Evolutionary conservation across 2,113 vertebrate genomes (phyloP), one percentile per base, ranked within the genome.

Genomic region (Thunnus thynnus): DNA sequence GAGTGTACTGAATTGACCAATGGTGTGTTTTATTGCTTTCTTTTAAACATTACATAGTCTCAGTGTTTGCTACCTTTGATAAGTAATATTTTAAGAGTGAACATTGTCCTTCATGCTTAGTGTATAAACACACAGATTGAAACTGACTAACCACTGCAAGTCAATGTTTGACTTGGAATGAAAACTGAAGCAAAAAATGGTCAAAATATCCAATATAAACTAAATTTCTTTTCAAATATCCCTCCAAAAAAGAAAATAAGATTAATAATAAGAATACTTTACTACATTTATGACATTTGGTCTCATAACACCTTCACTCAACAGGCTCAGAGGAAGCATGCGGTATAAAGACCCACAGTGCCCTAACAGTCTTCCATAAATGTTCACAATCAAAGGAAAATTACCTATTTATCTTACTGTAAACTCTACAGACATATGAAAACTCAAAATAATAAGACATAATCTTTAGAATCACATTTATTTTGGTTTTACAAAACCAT

Each of bases 401-500:
- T 18, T 0, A 56, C 41, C 11, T 1, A 1, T 61, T 25, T 14
- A 11, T 78, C 5, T 36, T 9, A 3, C n/a, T 36, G 22, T 27
- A 5, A 86, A 62, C 30, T 71, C 13, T 17, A 7, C 51, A 51
- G 5, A 54, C 1, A 48, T 55, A 11, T 27, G 30, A 76, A 55
- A 32, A 44, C 48, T 17, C 8, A 74, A 77, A 72, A 82, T 52
- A 76, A 86, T 46, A 36, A 91, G 41, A 76, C 54, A 54, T 64
- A 62, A 36, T 41, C 73, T 20, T 16, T 48, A 70, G 25, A 0
- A 4, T 76, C 69, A 76, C 58, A 69, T 89, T 88, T 87, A 85
- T 88, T 88, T 68, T 52, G n/a, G 72, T 71, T 78, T 67, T 77
- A 90, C 69, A 81, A 89, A 92, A 87, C 86, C 48, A 78, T 41